These are phyloP conservation scores for Synanthedon myopaeformis DNA, from an alignment of 2,888 invertebrate genomes.

Conservation along the genomic window DNA sequence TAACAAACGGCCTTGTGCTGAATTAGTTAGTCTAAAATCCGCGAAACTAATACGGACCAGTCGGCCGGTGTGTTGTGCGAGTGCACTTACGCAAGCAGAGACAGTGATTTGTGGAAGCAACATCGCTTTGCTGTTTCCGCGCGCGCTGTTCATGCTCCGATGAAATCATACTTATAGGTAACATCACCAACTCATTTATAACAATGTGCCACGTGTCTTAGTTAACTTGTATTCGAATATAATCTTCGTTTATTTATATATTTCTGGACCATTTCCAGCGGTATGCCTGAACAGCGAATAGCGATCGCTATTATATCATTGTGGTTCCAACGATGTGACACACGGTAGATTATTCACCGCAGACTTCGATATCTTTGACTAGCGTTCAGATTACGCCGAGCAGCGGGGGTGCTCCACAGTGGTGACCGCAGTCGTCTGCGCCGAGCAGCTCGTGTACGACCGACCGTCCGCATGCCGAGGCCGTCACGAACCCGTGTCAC, in stretches of 20 bases:
- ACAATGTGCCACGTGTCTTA: conserved; percentile 2
- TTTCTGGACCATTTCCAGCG: conserved; percentile 55
- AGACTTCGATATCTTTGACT: conserved; percentile 58
- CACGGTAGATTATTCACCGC: conserved; percentile 52
- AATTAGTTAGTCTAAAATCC: conserved; percentile 22
- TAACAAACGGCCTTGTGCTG: conserved; percentile 33
- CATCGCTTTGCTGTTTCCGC: conserved; percentile 4
- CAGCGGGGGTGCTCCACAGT: conserved; percentile 43
- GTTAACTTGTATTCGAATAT: neutral
- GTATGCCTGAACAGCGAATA: conserved; percentile 39
- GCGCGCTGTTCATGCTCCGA: conserved; percentile 4
- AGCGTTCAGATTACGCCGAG: conserved; percentile 55
- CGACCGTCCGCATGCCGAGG: conserved; percentile 32
- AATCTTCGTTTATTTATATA: conserved; percentile 5
- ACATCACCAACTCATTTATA: conserved; percentile 3
- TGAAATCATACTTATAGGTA: conserved; percentile 4
- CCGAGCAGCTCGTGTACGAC: conserved; percentile 57
- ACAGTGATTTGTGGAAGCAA: conserved; percentile 5
- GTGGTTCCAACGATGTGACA: conserved; percentile 33
- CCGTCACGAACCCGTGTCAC: conserved; percentile 55
- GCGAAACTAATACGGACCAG: conserved; percentile 6
- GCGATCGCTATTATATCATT: conserved; percentile 10
- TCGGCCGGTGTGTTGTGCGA: neutral
- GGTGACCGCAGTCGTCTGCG: conserved; percentile 58
- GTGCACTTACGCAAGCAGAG: conserved; percentile 8